Conservation (phyloP, 1,140 invertebrate species). For the Meteorus sp. region DNA sequence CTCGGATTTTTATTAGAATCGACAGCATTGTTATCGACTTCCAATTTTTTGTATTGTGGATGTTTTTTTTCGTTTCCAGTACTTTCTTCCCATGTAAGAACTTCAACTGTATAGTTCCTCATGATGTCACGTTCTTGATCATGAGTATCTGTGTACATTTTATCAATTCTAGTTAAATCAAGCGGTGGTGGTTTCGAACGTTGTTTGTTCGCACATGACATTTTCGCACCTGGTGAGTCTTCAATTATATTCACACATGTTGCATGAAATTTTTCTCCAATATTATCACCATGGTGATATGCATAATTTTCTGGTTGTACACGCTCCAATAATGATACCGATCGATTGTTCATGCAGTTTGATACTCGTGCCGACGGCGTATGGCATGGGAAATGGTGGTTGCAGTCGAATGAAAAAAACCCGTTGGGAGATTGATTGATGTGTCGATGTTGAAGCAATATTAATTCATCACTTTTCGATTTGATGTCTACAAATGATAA, state of each 20-base stretch:
- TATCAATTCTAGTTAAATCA: constrained; percentile 35
- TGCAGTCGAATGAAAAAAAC: background rate
- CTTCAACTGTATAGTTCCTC: constrained; percentile 37
- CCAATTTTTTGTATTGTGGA: no score
- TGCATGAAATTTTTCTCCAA: constrained; percentile 25
- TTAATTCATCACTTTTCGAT: background rate
- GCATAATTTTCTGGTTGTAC: background rate
- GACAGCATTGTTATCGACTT: constrained; percentile 21
- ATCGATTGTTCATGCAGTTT: constrained; percentile 9
- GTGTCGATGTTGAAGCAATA: background rate
- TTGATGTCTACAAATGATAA: background rate
- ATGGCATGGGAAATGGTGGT: background rate
- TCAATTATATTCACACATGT: constrained; percentile 29
- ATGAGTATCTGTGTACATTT: constrained; percentile 29
- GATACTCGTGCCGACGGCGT: background rate
- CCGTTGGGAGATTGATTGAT: background rate
- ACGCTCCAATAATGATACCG: background rate
- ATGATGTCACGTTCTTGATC: constrained; percentile 29
- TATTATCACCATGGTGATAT: background rate
- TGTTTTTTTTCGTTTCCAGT: no score
- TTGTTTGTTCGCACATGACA: background rate
- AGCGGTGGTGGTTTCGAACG: constrained; percentile 30
- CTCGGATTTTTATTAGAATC: constrained; percentile 18
- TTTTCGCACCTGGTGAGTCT: constrained; percentile 15
- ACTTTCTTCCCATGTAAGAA: no score